These are phyloP conservation scores for Marasmarcha lunaedactyla DNA, from an alignment of 2,888 invertebrate species.

Conservation along the genomic window DNA sequence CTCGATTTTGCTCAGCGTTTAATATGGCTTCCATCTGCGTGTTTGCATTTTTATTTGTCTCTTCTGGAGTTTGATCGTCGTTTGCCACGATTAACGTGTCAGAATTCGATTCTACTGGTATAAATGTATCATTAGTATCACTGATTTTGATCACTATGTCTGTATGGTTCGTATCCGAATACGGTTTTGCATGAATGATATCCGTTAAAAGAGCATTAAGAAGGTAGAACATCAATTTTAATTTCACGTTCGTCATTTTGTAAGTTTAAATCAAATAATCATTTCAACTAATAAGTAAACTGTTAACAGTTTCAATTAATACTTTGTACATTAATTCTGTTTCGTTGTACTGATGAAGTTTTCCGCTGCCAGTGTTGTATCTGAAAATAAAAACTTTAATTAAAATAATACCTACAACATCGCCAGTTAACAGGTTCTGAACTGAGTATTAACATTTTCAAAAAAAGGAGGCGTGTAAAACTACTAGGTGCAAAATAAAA, in stretches of 20 bases:
- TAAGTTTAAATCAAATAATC: slow-evolving; percentile 24
- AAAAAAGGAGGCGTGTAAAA: too few species aligned
- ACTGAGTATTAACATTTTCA: too few species aligned
- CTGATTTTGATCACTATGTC: slow-evolving; percentile 37
- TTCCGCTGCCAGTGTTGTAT: too few species aligned
- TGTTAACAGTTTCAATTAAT: slow-evolving; percentile 8
- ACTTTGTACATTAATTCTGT: not conserved
- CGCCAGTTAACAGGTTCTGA: too few species aligned
- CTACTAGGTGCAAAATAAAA: too few species aligned
- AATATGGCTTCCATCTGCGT: slow-evolving; percentile 46
- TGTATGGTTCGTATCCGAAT: slow-evolving; percentile 33
- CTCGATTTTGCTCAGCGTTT: slow-evolving; percentile 49
- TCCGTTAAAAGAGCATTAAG: slow-evolving; percentile 47
- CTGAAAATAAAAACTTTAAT: too few species aligned
- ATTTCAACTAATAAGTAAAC: slow-evolving; percentile 19
- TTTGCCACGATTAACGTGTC: slow-evolving; percentile 53
- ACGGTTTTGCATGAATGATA: slow-evolving; percentile 46
- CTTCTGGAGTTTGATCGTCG: slow-evolving; percentile 37
- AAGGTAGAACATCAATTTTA: slow-evolving; percentile 58
- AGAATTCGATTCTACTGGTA: slow-evolving; percentile 49
- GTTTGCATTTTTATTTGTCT: slow-evolving; percentile 40
- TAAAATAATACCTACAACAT: too few species aligned
- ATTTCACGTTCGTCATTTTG: slow-evolving; percentile 60
- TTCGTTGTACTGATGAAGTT: too few species aligned
- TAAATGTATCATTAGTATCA: slow-evolving; percentile 36